Base-by-base conservation (phyloP, 1,140 invertebrate genomes). In the Globodera rostochiensis region DNA sequence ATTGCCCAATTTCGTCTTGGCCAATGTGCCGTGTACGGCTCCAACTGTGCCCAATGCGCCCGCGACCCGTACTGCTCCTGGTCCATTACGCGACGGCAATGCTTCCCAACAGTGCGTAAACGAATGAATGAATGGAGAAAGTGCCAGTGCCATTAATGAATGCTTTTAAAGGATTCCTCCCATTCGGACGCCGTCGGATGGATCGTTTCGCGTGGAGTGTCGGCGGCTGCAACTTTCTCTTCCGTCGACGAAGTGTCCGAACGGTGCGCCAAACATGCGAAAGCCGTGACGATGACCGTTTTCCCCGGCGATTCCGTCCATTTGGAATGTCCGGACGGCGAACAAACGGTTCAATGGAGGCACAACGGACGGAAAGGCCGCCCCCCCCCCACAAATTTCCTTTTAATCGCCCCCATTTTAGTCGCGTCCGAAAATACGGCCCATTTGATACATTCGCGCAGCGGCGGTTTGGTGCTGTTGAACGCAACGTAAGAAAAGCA, bases 11-110 rank as follows among this genome's bases (percentile, higher is more conserved):
- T 85, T 71, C 80, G 87, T 45, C 50, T 90, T 19, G 83, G 88
- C 3, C 81, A 88, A 71, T 89, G 88, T 67, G 19, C 73, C 6
- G 46, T 79, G 11, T 85, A 89, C 73, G 71, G 77, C 25, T 47
- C 45, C 47, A 77, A 77, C 25, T 89, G 88, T 81, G 67, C 74
- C 50, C 45, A 70, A 6, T 89, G 88, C 80, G 84, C 88, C 5
- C 47, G 84, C 25, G 88, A 89, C 76, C 88, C 88, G 8, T 88
- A 88, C 77, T 89, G 88, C 77, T 89, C 88, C n/a, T 89, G 88
- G 88, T 87, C 87, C 78, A 86, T 86, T 47, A 84, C 85, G 7
- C 50, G 84, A 15, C 53, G 71, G 21, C 77, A 85, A 73, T 88
- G 85, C 67, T 86, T 88, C 73, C 45, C 77, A n/a, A 50, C 25